Evolutionary conservation across 1,140 invertebrate genomes (phyloP).

Genomic region (Hycleus phaleratus): DNA sequence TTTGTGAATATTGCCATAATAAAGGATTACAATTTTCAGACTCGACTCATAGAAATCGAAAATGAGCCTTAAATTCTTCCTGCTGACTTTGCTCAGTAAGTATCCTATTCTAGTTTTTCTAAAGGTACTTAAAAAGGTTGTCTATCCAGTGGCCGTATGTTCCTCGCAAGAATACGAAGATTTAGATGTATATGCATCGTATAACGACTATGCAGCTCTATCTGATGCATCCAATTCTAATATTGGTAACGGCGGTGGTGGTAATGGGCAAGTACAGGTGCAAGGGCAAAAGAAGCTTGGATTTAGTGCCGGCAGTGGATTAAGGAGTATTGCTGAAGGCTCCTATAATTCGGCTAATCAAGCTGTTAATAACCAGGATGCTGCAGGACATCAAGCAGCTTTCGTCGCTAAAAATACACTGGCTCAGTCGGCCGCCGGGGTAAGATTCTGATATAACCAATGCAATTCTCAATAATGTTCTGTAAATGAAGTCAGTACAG

Average conservation of each 20-base stretch:
- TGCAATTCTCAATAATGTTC: too few species aligned
- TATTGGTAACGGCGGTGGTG: constrained; percentile 5
- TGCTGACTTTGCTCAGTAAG: neutral
- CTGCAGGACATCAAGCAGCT: constrained; percentile 58
- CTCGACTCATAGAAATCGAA: neutral
- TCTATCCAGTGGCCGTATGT: constrained; percentile 5
- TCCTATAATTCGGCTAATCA: constrained; percentile 65
- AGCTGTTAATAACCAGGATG: constrained; percentile 55
- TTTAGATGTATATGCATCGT: constrained; percentile 22
- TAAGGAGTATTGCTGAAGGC: constrained; percentile 52
- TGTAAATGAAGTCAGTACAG: neutral
- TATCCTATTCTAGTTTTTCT: neutral
- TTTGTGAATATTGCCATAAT: neutral
- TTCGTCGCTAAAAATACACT: constrained; percentile 63
- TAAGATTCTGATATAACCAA: constrained; percentile 27
- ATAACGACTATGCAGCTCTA: constrained; percentile 20
- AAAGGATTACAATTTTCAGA: neutral
- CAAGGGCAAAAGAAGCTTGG: constrained; percentile 27
- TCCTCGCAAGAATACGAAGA: constrained; percentile 23
- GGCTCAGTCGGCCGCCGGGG: constrained; percentile 58
- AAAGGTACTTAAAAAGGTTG: neutral
- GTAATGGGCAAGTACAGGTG: neutral
- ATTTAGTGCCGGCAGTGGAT: constrained; percentile 37
- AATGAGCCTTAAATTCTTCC: neutral
- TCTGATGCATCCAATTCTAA: constrained; percentile 10